Conservation (phyloP, 2,888 invertebrate genomes). For the Entomobrya proxima region DNA sequence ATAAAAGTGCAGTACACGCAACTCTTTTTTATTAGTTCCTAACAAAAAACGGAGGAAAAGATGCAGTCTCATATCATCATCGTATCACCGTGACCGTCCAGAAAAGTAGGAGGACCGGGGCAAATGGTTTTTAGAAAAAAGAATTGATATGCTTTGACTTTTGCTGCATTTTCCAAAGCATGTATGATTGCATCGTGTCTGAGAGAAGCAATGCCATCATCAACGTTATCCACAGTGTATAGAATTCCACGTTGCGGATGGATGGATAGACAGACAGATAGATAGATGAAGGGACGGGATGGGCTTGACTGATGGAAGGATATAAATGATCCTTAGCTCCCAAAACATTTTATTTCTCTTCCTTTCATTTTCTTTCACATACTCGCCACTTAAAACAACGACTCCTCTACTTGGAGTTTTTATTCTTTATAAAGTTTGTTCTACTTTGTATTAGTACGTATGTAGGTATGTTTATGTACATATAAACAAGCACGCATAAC, state of each 20-base stretch:
- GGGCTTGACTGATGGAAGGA: constrained; percentile 69
- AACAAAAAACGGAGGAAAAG: not conserved
- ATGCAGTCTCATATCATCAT: constrained; percentile 1
- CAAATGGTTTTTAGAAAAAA: constrained; percentile 33
- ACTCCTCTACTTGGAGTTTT: constrained; percentile 19
- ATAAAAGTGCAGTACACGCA: not conserved
- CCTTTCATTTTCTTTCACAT: not conserved
- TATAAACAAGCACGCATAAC: too few relatives aligned
- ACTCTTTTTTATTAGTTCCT: constrained; percentile 15
- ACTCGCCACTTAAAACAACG: not conserved
- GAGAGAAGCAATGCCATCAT: not conserved
- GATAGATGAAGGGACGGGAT: constrained; percentile 78
- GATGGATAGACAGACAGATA: constrained; percentile 80
- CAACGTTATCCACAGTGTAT: not conserved
- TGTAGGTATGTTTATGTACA: too few relatives aligned
- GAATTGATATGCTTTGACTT: constrained; percentile 37
- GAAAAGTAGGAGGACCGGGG: constrained; percentile 36
- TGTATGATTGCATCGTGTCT: not conserved
- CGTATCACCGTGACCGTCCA: constrained; percentile 49
- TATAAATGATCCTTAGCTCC: constrained; percentile 71
- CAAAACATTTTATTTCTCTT: constrained; percentile 53
- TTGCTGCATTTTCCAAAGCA: constrained; percentile 23
- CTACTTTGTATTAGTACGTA: too few relatives aligned
- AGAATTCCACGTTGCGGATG: constrained; percentile 53
- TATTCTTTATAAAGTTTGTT: too few relatives aligned